Evolutionary conservation across 1,140 invertebrate genomes (phyloP), one percentile per base, ranked within the genome.

Genomic region (Colletes latitarsis): DNA sequence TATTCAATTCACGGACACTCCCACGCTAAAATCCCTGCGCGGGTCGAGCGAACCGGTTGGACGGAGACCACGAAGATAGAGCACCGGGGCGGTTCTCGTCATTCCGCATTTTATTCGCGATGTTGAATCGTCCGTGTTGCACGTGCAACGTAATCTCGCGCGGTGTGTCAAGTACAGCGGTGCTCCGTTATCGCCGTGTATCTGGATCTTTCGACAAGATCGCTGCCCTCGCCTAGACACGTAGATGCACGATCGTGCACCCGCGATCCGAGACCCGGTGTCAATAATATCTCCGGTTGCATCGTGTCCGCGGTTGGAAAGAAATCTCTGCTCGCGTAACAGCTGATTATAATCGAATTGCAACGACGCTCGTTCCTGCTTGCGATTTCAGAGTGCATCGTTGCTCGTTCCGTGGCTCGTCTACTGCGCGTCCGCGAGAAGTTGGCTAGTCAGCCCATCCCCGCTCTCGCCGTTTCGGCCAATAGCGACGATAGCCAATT

Each of bases 71-170:
- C 68, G 68, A 55, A 77, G 82, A 81, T 63, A 70, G 73, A 55
- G 73, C 43, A 53, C 43, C 70, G 60, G 55, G 64, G 74, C 55
- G 21, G 62, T 57, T 55, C 73, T 77, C 64, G 78, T 85, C 84
- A 84, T 82, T 79, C 64, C 53, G 78, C 79, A 53, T 85, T 85
- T 85, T 67, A 74, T 62, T 60, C 69, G 78, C 68, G 60, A 58
- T 39, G 77, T 55, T 67, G 84, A 66, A 82, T 85, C 84, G 64
- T 84, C 79, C 84, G 78, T 79, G 77, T 70, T 77, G 84, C 83
- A 85, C 84, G 83, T 85, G 84, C 84, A 85, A 85, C 83, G 76
- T 85, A 86, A 86, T 86, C 84, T 79, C 79, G 21, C 70, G 66
- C 60, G 75, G 64, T 82, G 84, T 85, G 84, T 84, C 84, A 85